Evolutionary conservation across 2,888 invertebrate genomes (phyloP).

Genomic region (Drosophila pseudotakahashii): DNA sequence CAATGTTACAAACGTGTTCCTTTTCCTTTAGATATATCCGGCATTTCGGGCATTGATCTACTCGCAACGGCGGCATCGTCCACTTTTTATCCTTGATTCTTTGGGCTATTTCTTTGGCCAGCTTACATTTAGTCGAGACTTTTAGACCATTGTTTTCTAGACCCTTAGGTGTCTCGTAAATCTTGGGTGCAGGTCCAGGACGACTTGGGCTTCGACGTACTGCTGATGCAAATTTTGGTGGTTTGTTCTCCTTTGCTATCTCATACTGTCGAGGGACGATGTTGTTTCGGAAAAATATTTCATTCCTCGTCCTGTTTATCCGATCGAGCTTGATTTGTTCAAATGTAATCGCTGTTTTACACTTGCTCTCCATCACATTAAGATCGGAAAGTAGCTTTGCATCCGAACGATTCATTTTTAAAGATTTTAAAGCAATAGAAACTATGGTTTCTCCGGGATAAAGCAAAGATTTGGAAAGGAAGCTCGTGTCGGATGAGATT

Average conservation of each 20-base stretch:
- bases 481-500: too few species aligned
- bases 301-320: background rate
- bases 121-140: background rate
- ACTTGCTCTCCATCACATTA: background rate
- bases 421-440: background rate
- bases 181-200: too few species aligned
- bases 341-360: background rate
- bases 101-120: background rate
- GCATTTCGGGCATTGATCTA: background rate
- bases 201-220: too few species aligned
- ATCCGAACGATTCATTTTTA: background rate
- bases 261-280: background rate
- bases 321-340: background rate
- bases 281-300: background rate
- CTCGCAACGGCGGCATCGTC: background rate
- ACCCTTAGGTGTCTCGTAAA: background rate
- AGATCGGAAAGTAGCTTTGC: background rate
- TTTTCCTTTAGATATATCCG: background rate
- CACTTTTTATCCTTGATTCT: background rate
- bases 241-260: background rate
- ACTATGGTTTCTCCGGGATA: too few species aligned
- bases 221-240: background rate
- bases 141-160: background rate
- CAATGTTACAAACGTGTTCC: background rate
- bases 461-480: too few species aligned